Percentiles rank a stretch among this genome's conserved stretches.
Evolutionary conservation across 2,888 invertebrate species (phyloP).

Genomic region (Proisotoma minuta): DNA sequence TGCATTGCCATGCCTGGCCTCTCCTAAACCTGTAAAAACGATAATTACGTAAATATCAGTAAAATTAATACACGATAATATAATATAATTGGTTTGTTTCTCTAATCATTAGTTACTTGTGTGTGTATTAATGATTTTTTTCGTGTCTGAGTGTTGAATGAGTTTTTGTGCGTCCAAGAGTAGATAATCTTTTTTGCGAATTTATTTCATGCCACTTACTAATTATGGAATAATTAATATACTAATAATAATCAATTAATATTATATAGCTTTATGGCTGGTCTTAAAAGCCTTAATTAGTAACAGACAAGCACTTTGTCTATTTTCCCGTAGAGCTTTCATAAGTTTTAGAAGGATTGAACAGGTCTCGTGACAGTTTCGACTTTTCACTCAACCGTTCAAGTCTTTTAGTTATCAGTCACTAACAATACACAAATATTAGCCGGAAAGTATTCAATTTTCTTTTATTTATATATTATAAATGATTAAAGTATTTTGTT

Average conservation of each 20-base stretch:
- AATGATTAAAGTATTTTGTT: too few species aligned
- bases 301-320: background rate
- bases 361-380: background rate
- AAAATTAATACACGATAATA: background rate
- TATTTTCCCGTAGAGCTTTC: slow-evolving; percentile 40
- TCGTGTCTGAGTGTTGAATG: background rate
- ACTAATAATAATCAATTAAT: background rate
- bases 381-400: too few species aligned
- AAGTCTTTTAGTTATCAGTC: too few species aligned
- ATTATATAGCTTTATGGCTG: background rate
- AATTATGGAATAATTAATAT: background rate
- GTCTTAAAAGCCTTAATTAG: background rate
- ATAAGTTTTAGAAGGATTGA: slow-evolving; percentile 20
- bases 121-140: background rate
- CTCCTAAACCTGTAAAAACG: slow-evolving; percentile 43
- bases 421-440: too few species aligned
- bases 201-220: background rate
- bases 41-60: slow-evolving; percentile 3
- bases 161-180: background rate
- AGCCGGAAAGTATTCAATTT: too few species aligned
- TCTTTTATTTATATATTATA: too few species aligned
- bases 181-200: too few species aligned
- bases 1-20: slow-evolving; percentile 41
- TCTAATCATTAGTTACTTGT: background rate
- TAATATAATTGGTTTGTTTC: background rate